These are phyloP conservation scores for Zenarchopterus dispar DNA, from an alignment of 2,797 vertebrate species.

Conservation along the genomic window DNA sequence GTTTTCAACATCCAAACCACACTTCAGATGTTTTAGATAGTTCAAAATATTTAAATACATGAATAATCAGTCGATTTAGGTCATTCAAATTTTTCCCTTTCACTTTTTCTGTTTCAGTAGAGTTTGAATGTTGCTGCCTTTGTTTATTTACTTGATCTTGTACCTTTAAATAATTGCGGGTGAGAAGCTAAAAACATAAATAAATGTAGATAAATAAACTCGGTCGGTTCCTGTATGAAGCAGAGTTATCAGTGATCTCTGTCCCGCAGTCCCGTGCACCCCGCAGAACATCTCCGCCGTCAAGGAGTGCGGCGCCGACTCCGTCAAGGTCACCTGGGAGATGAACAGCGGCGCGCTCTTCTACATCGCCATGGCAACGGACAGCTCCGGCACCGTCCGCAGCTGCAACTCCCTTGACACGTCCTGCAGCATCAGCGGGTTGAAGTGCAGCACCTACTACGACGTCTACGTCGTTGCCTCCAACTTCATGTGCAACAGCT, in stretches of 20 bases:
- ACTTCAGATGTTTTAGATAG: too few relatives aligned
- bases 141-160: too few relatives aligned
- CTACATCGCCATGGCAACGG: constrained; percentile 65
- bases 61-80: too few relatives aligned
- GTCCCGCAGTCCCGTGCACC: constrained; percentile 76
- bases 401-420: constrained; percentile 58
- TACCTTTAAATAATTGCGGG: too few relatives aligned
- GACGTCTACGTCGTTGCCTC: constrained; percentile 63
- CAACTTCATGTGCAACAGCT: constrained; percentile 80
- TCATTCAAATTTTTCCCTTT: too few relatives aligned
- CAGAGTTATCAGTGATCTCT: not conserved
- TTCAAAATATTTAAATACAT: too few relatives aligned
- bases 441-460: constrained; percentile 81
- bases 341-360: constrained; percentile 53
- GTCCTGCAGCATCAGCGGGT: constrained; percentile 66
- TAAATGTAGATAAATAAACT: too few relatives aligned
- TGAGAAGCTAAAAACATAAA: too few relatives aligned
- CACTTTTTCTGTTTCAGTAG: too few relatives aligned
- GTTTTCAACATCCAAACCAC: too few relatives aligned
- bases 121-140: too few relatives aligned
- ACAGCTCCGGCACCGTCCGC: constrained; percentile 44
- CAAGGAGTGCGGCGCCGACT: constrained; percentile 70
- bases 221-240: not conserved
- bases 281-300: constrained; percentile 68
- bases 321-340: constrained; percentile 74